phyloP scores from a whole-genome alignment of 2,888 invertebrate species.

The Stenotaenia linearis region DNA sequence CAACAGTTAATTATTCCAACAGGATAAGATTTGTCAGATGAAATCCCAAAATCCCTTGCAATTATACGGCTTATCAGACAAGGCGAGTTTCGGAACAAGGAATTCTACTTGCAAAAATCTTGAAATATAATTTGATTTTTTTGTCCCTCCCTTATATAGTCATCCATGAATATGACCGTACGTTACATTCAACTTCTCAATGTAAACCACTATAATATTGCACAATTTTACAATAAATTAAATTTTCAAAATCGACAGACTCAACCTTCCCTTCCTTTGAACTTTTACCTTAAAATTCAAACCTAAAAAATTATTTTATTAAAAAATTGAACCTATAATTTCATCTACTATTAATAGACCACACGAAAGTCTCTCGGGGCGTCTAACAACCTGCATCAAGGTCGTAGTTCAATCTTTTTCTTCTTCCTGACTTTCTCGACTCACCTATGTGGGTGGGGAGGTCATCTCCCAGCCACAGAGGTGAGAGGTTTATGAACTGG shows the following conservation, averaged over 20 bases:
- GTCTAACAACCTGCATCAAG: slow-evolving; percentile 14
- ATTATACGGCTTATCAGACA: background rate
- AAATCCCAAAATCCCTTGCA: background rate
- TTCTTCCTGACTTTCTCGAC: slow-evolving; percentile 5
- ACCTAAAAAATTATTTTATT: background rate
- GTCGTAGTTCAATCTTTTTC: slow-evolving; percentile 4
- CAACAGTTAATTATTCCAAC: background rate
- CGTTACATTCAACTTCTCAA: background rate
- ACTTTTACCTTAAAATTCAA: background rate
- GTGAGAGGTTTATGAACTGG: slow-evolving; percentile 23
- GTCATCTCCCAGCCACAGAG: slow-evolving; percentile 3
- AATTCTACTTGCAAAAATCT: slow-evolving; percentile 21
- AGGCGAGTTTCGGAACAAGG: slow-evolving; percentile 11
- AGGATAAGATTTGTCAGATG: background rate
- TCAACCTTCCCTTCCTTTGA: too few species aligned
- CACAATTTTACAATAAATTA: background rate
- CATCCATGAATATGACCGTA: background rate
- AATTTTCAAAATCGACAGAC: too few species aligned
- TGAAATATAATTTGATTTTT: slow-evolving; percentile 16
- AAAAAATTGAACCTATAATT: slow-evolving; percentile 18
- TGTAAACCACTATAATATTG: slow-evolving; percentile 4
- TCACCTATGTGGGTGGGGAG: slow-evolving; percentile 16
- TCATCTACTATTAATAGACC: slow-evolving; percentile 14
- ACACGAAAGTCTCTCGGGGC: slow-evolving; percentile 13
- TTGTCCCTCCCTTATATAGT: background rate